Conservation (phyloP, 2,888 invertebrate genomes). For the Andricus curvator region DNA sequence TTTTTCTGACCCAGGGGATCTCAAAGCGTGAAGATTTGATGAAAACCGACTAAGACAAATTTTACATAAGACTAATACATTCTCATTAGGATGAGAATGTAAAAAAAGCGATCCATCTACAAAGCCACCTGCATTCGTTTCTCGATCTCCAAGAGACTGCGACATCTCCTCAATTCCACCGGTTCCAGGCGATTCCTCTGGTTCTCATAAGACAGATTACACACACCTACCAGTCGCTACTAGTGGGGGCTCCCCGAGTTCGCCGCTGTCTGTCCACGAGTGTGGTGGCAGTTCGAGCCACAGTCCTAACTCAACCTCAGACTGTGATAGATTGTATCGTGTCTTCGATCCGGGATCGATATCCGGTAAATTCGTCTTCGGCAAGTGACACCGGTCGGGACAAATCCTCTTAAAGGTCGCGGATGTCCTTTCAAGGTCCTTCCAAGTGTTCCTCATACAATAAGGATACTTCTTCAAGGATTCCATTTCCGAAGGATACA, state of each 20-base stretch:
- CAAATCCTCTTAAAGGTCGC: constrained; percentile 17
- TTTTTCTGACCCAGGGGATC: no score
- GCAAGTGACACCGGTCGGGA: constrained; percentile 42
- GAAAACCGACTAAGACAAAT: no score
- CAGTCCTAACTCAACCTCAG: constrained; percentile 77
- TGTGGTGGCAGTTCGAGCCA: constrained; percentile 65
- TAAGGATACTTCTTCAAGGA: constrained; percentile 10
- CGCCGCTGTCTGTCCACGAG: constrained; percentile 41
- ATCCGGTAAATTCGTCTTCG: constrained; percentile 45
- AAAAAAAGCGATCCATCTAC: no score
- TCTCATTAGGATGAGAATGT: no score
- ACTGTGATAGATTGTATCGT: constrained; percentile 75
- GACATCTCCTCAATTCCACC: constrained; percentile 49
- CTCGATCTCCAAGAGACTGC: not conserved
- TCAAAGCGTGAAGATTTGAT: no score
- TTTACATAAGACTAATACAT: no score
- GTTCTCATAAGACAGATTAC: constrained; percentile 51
- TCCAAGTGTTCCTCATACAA: constrained; percentile 5
- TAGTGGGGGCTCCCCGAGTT: constrained; percentile 57
- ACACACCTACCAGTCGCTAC: constrained; percentile 43
- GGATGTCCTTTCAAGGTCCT: constrained; percentile 17
- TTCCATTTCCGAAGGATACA: not conserved
- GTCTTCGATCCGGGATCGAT: constrained; percentile 66
- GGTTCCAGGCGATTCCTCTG: constrained; percentile 56
- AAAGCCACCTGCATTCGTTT: not conserved